These are phyloP conservation scores for Arrhopalites spinosus DNA, from an alignment of 2,888 invertebrate genomes.

Conservation along the genomic window DNA sequence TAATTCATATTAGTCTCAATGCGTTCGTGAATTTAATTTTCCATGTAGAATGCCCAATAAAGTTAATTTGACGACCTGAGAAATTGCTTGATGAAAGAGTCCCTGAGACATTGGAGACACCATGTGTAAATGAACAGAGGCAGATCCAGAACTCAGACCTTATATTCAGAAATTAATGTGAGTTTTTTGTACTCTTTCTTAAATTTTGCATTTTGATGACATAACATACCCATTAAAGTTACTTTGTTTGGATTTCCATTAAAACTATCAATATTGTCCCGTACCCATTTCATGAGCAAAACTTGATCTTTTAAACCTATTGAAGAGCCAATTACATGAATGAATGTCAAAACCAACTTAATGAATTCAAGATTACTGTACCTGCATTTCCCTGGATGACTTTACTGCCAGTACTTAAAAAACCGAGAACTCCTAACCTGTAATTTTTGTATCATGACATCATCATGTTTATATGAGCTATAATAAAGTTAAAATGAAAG, in stretches of 20 bases:
- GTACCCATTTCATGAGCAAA: slow-evolving; percentile 40
- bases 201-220: too few relatives aligned
- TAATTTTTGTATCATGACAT: too few relatives aligned
- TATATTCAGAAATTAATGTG: too few relatives aligned
- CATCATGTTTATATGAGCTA: neutral
- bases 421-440: slow-evolving; percentile 43
- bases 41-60: too few relatives aligned
- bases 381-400: slow-evolving; percentile 42
- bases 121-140: slow-evolving; percentile 50
- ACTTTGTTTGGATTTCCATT: slow-evolving; percentile 36
- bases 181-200: too few relatives aligned
- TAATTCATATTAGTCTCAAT: neutral
- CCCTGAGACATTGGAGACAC: slow-evolving; percentile 48
- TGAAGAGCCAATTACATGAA: too few relatives aligned
- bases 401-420: slow-evolving; percentile 37
- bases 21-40: too few relatives aligned
- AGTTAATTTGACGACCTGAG: slow-evolving; percentile 39
- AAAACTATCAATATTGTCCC: slow-evolving; percentile 40
- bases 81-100: slow-evolving; percentile 44
- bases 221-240: slow-evolving; percentile 35
- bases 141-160: slow-evolving; percentile 42
- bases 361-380: too few relatives aligned
- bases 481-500: neutral
- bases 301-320: slow-evolving; percentile 48
- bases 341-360: too few relatives aligned